Evolutionary conservation across 2,888 invertebrate genomes (phyloP).

Genomic region (Trichopoda pennipes): DNA sequence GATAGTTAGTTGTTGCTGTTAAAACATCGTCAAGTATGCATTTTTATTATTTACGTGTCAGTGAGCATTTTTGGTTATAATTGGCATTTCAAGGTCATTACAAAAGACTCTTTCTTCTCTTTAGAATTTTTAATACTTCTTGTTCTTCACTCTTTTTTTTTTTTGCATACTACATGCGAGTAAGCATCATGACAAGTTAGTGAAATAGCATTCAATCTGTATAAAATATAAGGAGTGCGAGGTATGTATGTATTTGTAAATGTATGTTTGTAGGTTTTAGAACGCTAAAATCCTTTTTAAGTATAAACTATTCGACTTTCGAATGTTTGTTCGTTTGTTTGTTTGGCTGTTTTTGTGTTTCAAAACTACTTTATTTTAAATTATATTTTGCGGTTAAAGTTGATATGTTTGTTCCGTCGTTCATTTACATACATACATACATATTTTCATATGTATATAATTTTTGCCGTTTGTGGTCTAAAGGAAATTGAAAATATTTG

Average conservation of each 20-base stretch:
- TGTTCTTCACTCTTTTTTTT: constrained; percentile 21
- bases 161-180: constrained; percentile 15
- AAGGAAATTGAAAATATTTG: constrained; percentile 60
- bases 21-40: constrained; percentile 56
- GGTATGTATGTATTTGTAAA: background rate
- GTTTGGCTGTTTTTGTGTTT: background rate
- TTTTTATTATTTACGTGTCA: constrained; percentile 67
- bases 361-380: constrained; percentile 14
- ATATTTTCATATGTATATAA: too few species aligned
- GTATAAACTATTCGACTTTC: background rate
- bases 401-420: background rate
- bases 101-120: constrained; percentile 21
- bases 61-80: constrained; percentile 64
- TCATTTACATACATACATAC: constrained; percentile 27
- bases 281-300: constrained; percentile 14
- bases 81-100: constrained; percentile 64
- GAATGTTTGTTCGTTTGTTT: background rate
- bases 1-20: constrained; percentile 29
- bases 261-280: background rate
- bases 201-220: background rate
- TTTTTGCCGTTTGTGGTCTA: constrained; percentile 50
- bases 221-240: background rate
- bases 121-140: constrained; percentile 48
- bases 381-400: constrained; percentile 40
- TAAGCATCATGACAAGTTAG: constrained; percentile 31